A percentile compares a stretch with the other conserved stretches of the same genome.
phyloP scores from a whole-genome alignment of 2,888 invertebrate genomes.

The Phasia obesa region DNA sequence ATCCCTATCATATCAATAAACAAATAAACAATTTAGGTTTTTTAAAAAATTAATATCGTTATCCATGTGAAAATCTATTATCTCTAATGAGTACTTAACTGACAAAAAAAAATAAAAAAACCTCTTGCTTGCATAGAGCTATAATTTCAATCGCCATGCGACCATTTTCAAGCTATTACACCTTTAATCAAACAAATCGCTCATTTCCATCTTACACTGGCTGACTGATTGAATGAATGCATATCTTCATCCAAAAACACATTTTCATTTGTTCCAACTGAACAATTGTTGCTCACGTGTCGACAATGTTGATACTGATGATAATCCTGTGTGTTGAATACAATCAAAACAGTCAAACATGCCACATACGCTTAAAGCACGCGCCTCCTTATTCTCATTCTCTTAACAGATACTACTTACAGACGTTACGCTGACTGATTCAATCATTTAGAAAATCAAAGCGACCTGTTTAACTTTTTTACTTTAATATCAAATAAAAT shows the following conservation, averaged over 20 bases:
- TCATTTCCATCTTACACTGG: slow-evolving; percentile 31
- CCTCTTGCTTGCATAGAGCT: background rate
- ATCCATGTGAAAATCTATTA: background rate
- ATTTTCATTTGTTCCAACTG: slow-evolving; percentile 36
- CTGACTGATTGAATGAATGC: slow-evolving; percentile 40
- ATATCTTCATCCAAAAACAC: slow-evolving; percentile 39
- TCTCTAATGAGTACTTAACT: background rate
- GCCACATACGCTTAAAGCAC: slow-evolving; percentile 56
- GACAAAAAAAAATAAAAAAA: background rate
- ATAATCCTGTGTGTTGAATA: slow-evolving; percentile 59
- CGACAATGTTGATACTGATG: slow-evolving; percentile 60
- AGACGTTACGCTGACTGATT: slow-evolving; percentile 21
- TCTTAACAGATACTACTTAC: background rate
- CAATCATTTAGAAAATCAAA: slow-evolving; percentile 67
- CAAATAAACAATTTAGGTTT: background rate
- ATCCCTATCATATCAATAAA: background rate
- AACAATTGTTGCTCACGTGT: slow-evolving; percentile 62
- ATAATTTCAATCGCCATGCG: slow-evolving; percentile 45
- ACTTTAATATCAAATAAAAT: slow-evolving; percentile 39
- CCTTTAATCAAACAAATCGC: slow-evolving; percentile 67
- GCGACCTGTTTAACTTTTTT: slow-evolving; percentile 66
- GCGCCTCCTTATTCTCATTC: slow-evolving; percentile 21
- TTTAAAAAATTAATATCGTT: background rate
- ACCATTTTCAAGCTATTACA: slow-evolving; percentile 70
- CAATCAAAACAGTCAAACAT: slow-evolving; percentile 65